These are phyloP conservation scores for Ophion costatus DNA, from an alignment of 2,888 invertebrate species.

Conservation along the genomic window DNA sequence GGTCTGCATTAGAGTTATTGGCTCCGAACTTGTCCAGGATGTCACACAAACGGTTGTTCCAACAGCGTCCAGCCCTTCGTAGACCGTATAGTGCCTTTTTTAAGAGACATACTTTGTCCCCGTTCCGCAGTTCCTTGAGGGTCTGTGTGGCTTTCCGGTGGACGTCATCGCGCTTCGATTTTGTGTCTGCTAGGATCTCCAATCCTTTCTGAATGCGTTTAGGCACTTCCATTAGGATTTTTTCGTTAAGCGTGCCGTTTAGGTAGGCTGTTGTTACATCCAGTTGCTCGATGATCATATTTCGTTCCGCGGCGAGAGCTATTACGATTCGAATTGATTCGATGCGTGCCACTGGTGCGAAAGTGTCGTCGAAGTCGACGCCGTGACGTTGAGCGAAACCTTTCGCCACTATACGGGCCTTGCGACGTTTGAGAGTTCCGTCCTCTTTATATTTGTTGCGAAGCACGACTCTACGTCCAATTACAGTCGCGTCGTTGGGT, in stretches of 20 bases:
- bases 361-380: constrained; percentile 41
- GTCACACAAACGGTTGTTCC: constrained; percentile 56
- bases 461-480: constrained; percentile 53
- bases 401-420: constrained; percentile 44
- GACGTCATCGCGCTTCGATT: not conserved
- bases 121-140: not conserved
- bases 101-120: constrained; percentile 1
- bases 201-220: not conserved
- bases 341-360: constrained; percentile 40
- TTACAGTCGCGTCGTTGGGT: not conserved
- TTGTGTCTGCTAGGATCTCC: not conserved
- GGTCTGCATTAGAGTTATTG: constrained; percentile 54
- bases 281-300: not conserved
- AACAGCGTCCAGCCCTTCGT: constrained; percentile 60
- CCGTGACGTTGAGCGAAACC: not conserved
- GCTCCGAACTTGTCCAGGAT: constrained; percentile 56
- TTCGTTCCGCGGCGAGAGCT: constrained; percentile 8
- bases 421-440: constrained; percentile 36
- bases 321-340: constrained; percentile 19
- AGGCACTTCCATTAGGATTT: constrained; percentile 18
- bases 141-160: not conserved
- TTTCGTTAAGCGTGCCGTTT: constrained; percentile 16
- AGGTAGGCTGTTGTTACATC: constrained; percentile 1
- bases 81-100: not conserved
- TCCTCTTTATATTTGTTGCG: constrained; percentile 34